Evolutionary conservation across 2,888 invertebrate genomes (phyloP), one percentile per base, ranked within the genome.

Genomic region (Drosophila diplacantha): DNA sequence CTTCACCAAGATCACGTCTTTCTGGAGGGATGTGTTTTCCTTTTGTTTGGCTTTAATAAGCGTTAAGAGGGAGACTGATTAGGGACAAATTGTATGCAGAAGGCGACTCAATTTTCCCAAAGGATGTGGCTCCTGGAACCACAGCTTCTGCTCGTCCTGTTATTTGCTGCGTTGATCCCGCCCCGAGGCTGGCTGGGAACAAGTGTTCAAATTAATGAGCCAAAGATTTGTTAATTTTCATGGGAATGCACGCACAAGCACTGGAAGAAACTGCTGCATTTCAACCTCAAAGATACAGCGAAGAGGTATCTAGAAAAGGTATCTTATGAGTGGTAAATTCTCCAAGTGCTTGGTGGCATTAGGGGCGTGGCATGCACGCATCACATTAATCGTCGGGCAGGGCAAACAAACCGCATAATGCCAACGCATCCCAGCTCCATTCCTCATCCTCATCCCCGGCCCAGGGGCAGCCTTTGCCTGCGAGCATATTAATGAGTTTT

Each of bases 201-300:
- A 81, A 81, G 79, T 83, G 84, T 76, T 63, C 66, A 81, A 68
- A 82, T 81, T 84, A 82, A 84, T 83, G 83, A 75, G 74, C 56
- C 75, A 73, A 71, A 73, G 75, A 82, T 82, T 82, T 84, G 82
- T 84, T 84, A 74, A 78, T 76, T 81, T 84, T 81, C 73, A 78
- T 82, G 83, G 76, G 75, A 62, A 46, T 12, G 43, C 58, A 59
- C 58, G 59, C 59, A 59, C 18, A 20, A 24, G 8, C 58, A 59
- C 58, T 44, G 26, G 1, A 14, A 53, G 18, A 39, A 53, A 44
- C 2, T n/a, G 0, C 5, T 26, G 3, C 3, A 32, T 22, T 43
- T 12, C 0, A 9, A 16, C 9, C 20, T 3, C 1, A 8, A 43
- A 43, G 4, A 43, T 7, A 26, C 16, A 0, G 11, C 16, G 26